Base-by-base conservation (phyloP, 2,797 vertebrate species). In the Benthosema pterotum region DNA sequence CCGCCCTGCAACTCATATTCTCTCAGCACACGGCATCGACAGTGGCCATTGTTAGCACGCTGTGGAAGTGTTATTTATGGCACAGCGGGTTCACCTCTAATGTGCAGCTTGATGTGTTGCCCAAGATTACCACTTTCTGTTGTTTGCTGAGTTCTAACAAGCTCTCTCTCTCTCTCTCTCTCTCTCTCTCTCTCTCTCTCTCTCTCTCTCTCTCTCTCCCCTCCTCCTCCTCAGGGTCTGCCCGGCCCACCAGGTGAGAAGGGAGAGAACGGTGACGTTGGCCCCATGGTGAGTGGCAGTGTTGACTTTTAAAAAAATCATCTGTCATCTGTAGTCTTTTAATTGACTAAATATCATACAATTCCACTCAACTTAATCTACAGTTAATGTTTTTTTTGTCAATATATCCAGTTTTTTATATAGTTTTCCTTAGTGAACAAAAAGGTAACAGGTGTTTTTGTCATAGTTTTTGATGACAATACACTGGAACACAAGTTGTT, bases 171-270 rank as follows among this genome's bases (percentile, higher is more conserved):
- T 25, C 18, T 52, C 32, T 38, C 32, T 38, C 32, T 38, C 8
- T 38, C 32, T 38, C 32, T 38, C 14, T 22, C 19, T 52, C 12
- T 14, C 4, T 7, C 4, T 7, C 16, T 3, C 55, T 43, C 5
- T 42, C 16, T 12, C 28, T 32, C 53, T 14, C 52, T 55, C 13
- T 45, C n/a, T 15, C 18, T 28, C 28, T 8, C 17, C 77, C 52
- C 69, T 81, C 52, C 49, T 14, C 63, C 47, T 78, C 72, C 50
- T 22, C 80, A 99, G 97, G 97, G 97, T 74, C 87, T 99, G 56
- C 97, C 97, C 3, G 97, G 97, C 47, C 96, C 97, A 22, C 96
- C 97, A 9, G 97, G 97, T 64, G 97, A 99, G 83, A 99, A 99
- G 71, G 97, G 97, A 83, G 97, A 99, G 89, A 97, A 97, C 32